Base-by-base conservation (phyloP, 2,888 invertebrate species). In the Petrolisthes manimaculis region DNA sequence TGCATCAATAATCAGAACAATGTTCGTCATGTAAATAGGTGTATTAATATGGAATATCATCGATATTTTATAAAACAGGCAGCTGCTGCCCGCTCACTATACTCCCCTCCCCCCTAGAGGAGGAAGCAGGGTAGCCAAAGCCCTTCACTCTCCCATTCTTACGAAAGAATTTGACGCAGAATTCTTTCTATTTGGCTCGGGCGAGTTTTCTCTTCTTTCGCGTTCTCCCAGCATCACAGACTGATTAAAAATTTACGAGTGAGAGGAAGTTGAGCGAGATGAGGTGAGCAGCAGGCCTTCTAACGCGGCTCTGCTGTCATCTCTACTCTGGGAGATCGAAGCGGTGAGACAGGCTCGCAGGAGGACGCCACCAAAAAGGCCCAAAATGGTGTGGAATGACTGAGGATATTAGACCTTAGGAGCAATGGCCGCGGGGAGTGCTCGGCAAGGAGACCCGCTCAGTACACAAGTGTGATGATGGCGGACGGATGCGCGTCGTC, bases 381-480 rank as follows among this genome's bases (percentile, higher is more conserved):
- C 83, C 69, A 86, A 77, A 83, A 53, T 83, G 21, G 71, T n/a
- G 53, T 61, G 37, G 12, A 12, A 51, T 37, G 21, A 56, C 12
- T 5, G 3, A 55, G 78, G 85, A 77, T 18, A 71, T 18, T 69
- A 53, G 79, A 83, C 89, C 85, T 77, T 89, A 85, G 21, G 78
- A 67, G 69, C 24, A 21, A 18, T 37, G 75, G n/a, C 83, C 67
- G 83, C 85, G 83, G 83, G 85, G 82, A 83, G 85, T 74, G 82
- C 83, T 85, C 85, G 89, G 89, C 78, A 86, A 86, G 86, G 78
- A 86, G 85, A 71, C 56, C 89, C 82, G 78, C 83, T 77, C 89
- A 89, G 89, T 89, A 82, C 83, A 86, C 89, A 83, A 89, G 85
- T 85, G 86, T 86, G 82, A 89, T 86, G 69, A 86, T 89, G 89